Evolutionary conservation across 2,113 vertebrate species (phyloP).

Genomic region (Podarcis cretensis): DNA sequence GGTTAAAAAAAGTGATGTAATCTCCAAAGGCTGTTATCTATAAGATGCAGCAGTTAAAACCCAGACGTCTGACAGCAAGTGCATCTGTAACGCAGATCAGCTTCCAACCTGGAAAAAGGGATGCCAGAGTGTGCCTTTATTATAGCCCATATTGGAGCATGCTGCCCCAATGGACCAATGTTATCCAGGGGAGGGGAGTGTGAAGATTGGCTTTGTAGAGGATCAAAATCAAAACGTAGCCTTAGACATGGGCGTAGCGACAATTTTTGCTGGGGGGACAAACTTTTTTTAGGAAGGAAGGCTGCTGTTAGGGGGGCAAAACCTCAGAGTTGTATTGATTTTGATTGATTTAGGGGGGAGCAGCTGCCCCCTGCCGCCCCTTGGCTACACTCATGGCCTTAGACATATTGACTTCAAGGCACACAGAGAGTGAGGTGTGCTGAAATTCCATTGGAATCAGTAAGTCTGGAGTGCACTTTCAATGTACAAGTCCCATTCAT

Average conservation of each 20-base stretch:
- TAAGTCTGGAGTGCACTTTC: background rate
- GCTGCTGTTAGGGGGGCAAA: no score
- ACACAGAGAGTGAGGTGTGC: background rate
- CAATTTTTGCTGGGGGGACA: no score
- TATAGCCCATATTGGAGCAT: background rate
- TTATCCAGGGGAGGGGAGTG: background rate
- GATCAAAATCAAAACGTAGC: background rate
- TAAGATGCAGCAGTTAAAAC: constrained; percentile 43
- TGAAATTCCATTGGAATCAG: background rate
- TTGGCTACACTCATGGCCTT: no score
- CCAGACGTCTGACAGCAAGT: constrained; percentile 55
- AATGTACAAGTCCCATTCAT: background rate
- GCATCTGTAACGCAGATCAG: constrained; percentile 54
- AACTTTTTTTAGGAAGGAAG: no score
- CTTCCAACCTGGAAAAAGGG: constrained; percentile 32
- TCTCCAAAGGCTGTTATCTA: constrained; percentile 33
- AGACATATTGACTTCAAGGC: no score
- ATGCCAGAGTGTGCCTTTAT: constrained; percentile 50
- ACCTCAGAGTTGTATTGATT: background rate
- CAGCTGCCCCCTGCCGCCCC: no score
- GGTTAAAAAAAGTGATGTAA: constrained; percentile 53
- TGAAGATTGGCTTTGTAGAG: background rate
- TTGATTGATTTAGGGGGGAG: no score
- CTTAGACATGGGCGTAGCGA: background rate
- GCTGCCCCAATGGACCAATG: background rate